phyloP scores from a whole-genome alignment of 92 coral and sea anemone species.

The Parazoanthus darwini region DNA sequence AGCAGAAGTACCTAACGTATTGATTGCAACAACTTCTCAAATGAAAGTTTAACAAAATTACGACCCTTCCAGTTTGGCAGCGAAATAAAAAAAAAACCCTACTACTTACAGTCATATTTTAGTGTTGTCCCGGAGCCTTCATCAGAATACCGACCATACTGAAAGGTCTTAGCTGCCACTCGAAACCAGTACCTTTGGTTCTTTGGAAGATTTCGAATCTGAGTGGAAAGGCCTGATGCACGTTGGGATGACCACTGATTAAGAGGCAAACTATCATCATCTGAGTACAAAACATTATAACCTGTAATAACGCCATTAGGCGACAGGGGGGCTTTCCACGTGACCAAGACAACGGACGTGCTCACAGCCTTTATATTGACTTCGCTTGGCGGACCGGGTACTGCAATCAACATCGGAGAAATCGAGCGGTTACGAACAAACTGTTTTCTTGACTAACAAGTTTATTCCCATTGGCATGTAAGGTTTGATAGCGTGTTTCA shows the following conservation, averaged over 20 bases:
- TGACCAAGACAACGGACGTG: conserved; percentile 62
- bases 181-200: conserved; percentile 76
- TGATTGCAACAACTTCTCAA: conserved; percentile 36
- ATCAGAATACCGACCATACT: conserved; percentile 71
- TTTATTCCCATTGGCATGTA: background rate
- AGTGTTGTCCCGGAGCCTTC: conserved; percentile 62
- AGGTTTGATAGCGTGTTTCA: background rate
- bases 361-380: conserved; percentile 65
- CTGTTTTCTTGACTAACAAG: background rate
- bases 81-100: background rate
- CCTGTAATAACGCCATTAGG: conserved; percentile 82
- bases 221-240: conserved; percentile 52
- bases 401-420: conserved; percentile 61
- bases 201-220: conserved; percentile 63
- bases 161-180: conserved; percentile 84
- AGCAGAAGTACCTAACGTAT: conserved; percentile 26
- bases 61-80: conserved; percentile 21
- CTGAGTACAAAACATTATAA: conserved; percentile 70
- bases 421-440: conserved; percentile 52
- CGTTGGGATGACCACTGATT: conserved; percentile 64
- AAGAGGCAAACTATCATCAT: conserved; percentile 50
- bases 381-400: conserved; percentile 75
- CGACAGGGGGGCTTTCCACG: conserved; percentile 71
- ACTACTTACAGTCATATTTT: conserved; percentile 86
- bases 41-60: conserved; percentile 12